Conservation (phyloP, 1,140 invertebrate species). For the Medauroidea extradentata region DNA sequence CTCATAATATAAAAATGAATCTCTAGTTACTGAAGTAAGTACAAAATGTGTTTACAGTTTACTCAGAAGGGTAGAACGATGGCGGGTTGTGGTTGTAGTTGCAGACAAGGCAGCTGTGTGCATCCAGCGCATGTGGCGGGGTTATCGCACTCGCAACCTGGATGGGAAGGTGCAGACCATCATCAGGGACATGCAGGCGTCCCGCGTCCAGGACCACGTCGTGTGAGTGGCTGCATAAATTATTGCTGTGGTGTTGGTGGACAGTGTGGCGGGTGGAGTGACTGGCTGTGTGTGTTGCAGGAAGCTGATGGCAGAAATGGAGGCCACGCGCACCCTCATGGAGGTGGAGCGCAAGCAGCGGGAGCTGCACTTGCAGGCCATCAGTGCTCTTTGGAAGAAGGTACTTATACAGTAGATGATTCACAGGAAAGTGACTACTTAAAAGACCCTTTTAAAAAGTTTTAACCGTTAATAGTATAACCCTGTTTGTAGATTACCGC, state of each 20-base stretch:
- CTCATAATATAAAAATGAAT: too few species aligned
- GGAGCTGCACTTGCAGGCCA: slow-evolving; percentile 83
- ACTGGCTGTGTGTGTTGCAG: slow-evolving; percentile 43
- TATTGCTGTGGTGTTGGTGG: neutral
- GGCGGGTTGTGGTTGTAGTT: neutral
- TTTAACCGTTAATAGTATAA: too few species aligned
- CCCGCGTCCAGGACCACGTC: slow-evolving; percentile 80
- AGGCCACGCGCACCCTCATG: slow-evolving; percentile 71
- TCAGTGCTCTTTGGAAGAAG: slow-evolving; percentile 85
- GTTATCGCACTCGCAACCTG: slow-evolving; percentile 74
- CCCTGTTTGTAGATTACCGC: too few species aligned
- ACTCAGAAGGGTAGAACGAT: too few species aligned
- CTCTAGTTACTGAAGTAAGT: too few species aligned
- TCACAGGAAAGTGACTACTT: too few species aligned
- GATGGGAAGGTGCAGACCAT: slow-evolving; percentile 67
- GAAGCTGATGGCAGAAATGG: slow-evolving; percentile 73
- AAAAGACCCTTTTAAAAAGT: too few species aligned
- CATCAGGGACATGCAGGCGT: slow-evolving; percentile 71
- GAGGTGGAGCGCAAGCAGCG: slow-evolving; percentile 83
- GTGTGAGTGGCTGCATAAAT: slow-evolving; percentile 52
- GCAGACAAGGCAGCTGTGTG: slow-evolving; percentile 61
- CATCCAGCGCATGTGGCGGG: slow-evolving; percentile 86
- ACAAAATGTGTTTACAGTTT: too few species aligned
- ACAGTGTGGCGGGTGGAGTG: neutral
- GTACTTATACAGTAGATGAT: too few species aligned